Evolutionary conservation across 2,888 invertebrate genomes (phyloP), one percentile per base, ranked within the genome.

Genomic region (Cosmopolites sordidus): DNA sequence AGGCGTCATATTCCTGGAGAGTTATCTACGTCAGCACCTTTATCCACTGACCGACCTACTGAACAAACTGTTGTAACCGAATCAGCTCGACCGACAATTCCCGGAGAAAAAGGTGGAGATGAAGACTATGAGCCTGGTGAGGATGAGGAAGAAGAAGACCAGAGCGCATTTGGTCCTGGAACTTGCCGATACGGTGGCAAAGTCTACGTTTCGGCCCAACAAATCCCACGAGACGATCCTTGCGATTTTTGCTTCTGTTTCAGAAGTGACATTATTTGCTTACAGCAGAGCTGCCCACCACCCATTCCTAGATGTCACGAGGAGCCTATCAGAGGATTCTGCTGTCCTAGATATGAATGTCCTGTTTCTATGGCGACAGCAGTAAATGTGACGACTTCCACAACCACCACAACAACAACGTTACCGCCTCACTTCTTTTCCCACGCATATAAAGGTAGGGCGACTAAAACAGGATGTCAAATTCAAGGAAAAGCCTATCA

Each of bases 201-300:
- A 76, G 86, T 93, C 43, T 94, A 92, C 73, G 91, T 93, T 38
- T 93, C 93, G 1, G 94, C 94, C 1, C 93, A 94, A 75, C 94
- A 95, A 76, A 93, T 95, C 67, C 93, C 93, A 37, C 80, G 94
- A 64, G 92, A 92, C 64, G 92, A 95, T 77, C 92, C 94, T 16
- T 95, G 94, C 72, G 93, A 94, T 71, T 95, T 94, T 79, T 95
- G 94, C 75, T 94, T 95, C 85, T 95, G 94, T 79, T 95, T 94
- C 80, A 83, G 94, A 73, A 92, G 93, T 72, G 93, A 94, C 70
- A 94, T 95, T 65, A 94, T 95, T 68, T 95, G 94, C 66, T 78
- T 94, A 60, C 93, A 94, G 75, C 94, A 95, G 75, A 92, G 92
- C 67, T 95, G 94, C 75, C 94, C 94, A 47, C 94, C 94, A 44